Evolutionary conservation across 1,140 invertebrate genomes (phyloP), one percentile per base, ranked within the genome.

Genomic region (Wiebesia pumilae): DNA sequence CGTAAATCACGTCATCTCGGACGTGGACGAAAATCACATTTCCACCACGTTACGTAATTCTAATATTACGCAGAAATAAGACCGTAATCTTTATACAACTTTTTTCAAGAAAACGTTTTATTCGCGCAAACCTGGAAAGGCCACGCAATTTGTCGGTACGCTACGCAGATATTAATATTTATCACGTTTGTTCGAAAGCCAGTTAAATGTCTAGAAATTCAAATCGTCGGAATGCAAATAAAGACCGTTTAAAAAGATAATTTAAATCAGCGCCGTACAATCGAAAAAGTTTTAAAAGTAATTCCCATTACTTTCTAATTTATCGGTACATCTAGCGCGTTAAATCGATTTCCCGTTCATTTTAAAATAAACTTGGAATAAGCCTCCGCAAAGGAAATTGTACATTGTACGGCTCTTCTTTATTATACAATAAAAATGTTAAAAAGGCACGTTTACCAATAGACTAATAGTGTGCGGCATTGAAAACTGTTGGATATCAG

Each of bases 361-460:
- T 73, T 73, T 73, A 40, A 73, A 73, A 73, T 73, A 27, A 27
- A 40, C 7, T 38, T 35, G n/a, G 33, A 14, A 67, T 71, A 38
- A 35, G 33, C 67, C 33, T n/a, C 67, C 6, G n/a, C n/a, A 30
- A 40, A 40, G 69, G 19, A 40, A 73, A 73, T 40, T 7, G 35
- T 16, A n/a, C n/a, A 54, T 62, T 10, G 10, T 19, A 75, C 71
- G 71, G 19, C 24, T 75, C 71, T 27, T 75, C 38, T 75, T 75
- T 75, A 75, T 75, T 43, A n/a, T 12, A 75, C 33, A 43, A 75
- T 75, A 75, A 75, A 75, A 75, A 43, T 75, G 71, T 43, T 75
- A 19, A 75, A 75, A 75, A 75, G 24, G 27, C 71, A 75, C 21
- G 38, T 43, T 75, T 75, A n/a, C 38, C 40, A 40, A 40, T 73